phyloP scores from a whole-genome alignment of 2,797 vertebrate genomes.

The Eulemur rubriventer region DNA sequence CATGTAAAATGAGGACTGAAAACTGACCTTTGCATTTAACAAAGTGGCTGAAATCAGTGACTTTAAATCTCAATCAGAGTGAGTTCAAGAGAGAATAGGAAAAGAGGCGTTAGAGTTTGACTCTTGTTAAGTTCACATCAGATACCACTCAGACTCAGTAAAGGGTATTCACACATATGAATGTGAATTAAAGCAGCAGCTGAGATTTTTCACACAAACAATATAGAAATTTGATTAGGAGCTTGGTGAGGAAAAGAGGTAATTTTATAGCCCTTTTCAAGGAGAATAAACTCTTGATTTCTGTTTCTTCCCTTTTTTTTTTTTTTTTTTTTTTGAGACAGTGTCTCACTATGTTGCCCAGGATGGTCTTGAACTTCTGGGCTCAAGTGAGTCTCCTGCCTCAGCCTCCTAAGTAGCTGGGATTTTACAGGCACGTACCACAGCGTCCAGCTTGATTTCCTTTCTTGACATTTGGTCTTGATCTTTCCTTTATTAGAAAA shows the following conservation, averaged over 20 bases:
- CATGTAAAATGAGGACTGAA: background rate
- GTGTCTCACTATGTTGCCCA: too few species aligned
- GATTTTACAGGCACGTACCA: too few species aligned
- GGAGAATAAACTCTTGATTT: background rate
- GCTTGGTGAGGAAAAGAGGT: constrained; percentile 11
- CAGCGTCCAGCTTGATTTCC: background rate
- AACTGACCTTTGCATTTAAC: background rate
- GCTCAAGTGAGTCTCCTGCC: too few species aligned
- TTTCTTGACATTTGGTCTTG: background rate
- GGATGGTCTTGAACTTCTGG: too few species aligned
- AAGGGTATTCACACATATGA: background rate
- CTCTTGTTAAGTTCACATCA: background rate
- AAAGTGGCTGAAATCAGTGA: background rate
- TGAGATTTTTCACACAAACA: constrained; percentile 39
- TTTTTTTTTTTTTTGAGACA: too few species aligned
- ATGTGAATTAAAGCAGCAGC: background rate
- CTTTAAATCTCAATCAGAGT: background rate
- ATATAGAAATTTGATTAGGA: constrained; percentile 31
- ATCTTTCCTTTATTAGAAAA: constrained; percentile 37
- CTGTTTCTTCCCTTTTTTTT: background rate
- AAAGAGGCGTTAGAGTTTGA: background rate
- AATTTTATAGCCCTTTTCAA: constrained; percentile 41
- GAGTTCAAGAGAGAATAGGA: background rate
- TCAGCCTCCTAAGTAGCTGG: too few species aligned
- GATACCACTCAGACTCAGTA: background rate